Evolutionary conservation across 2,797 vertebrate genomes (phyloP).

Genomic region (Mormyrus hasselquistii): DNA sequence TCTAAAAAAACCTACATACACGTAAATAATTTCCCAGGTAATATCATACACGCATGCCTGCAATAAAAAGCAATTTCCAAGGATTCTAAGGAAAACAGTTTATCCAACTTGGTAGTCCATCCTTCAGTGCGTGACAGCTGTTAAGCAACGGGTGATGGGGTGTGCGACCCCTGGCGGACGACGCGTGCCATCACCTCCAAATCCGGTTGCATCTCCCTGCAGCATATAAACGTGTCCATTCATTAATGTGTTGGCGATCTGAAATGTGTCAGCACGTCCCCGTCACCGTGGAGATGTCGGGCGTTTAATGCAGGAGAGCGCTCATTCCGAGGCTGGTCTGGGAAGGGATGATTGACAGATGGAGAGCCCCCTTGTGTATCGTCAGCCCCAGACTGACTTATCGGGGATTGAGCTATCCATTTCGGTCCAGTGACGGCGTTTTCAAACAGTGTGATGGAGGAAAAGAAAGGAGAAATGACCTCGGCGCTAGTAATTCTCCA

Average conservation of each 20-base stretch:
- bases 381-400: background rate
- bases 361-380: background rate
- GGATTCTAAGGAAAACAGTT: slow-evolving; percentile 5
- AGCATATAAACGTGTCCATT: slow-evolving; percentile 4
- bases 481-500: background rate
- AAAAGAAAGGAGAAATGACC: background rate
- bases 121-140: background rate
- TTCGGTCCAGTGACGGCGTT: background rate
- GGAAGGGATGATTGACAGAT: background rate
- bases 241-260: background rate
- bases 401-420: slow-evolving; percentile 1
- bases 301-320: slow-evolving; percentile 1
- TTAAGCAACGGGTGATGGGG: background rate
- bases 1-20: background rate
- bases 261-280: slow-evolving; percentile 3
- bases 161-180: slow-evolving; percentile 12
- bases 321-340: background rate
- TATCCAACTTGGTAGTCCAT: slow-evolving; percentile 1
- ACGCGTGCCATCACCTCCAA: background rate
- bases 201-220: background rate
- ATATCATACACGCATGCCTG: background rate
- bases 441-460: background rate
- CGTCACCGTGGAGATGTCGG: background rate
- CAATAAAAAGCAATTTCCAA: slow-evolving; percentile 15
- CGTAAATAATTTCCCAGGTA: slow-evolving; percentile 11